These are phyloP conservation scores for Lethrus apterus DNA, from an alignment of 1,140 invertebrate species.

Conservation along the genomic window DNA sequence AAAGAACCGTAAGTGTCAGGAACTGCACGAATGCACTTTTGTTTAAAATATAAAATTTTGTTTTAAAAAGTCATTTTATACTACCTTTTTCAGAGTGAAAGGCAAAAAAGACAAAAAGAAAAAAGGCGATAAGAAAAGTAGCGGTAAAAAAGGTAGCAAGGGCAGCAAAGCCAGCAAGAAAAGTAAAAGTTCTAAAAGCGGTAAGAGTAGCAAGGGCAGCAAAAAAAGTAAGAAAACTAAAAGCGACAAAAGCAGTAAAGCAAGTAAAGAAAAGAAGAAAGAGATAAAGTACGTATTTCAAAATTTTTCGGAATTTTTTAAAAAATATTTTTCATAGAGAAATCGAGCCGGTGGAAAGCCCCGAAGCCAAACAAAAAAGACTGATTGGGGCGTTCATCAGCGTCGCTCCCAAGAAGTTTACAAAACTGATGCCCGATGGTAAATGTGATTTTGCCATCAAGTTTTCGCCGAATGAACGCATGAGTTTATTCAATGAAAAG, in stretches of 20 bases:
- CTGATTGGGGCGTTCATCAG: conserved; percentile 21
- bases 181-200: conserved; percentile 1
- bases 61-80: conserved; percentile 11
- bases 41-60: conserved; percentile 17
- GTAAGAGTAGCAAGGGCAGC: conserved; percentile 13
- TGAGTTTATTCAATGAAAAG: conserved; percentile 31
- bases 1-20: background rate
- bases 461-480: conserved; percentile 31
- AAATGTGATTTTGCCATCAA: conserved; percentile 32
- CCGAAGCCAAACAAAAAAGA: conserved; percentile 9
- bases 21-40: conserved; percentile 18
- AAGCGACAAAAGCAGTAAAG: conserved; percentile 10
- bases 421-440: conserved; percentile 28
- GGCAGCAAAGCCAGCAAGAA: conserved; percentile 11
- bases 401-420: conserved; percentile 28
- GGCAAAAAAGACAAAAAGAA: conserved; percentile 14
- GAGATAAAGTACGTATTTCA: conserved; percentile 3
- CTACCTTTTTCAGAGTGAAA: background rate
- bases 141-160: conserved; percentile 19
- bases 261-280: conserved; percentile 6
- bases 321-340: conserved; percentile 14
- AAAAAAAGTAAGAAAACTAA: conserved; percentile 19
- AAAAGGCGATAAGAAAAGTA: conserved; percentile 6
- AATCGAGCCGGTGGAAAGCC: conserved; percentile 9
- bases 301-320: conserved; percentile 9